Conservation (phyloP, 2,888 invertebrate genomes). For the Rotaria socialis region DNA sequence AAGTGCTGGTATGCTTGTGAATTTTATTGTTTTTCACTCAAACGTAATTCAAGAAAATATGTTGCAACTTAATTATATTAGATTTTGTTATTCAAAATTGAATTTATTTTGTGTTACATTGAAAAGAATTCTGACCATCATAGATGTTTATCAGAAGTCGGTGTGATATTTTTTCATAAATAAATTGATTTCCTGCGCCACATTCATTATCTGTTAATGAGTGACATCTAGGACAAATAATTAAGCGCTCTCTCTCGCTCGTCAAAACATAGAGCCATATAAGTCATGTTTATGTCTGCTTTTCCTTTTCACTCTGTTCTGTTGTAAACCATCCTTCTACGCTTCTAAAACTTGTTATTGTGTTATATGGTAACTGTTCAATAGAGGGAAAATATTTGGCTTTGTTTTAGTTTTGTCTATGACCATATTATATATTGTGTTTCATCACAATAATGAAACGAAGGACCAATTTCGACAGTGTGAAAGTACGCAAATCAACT, state of each 20-base stretch:
- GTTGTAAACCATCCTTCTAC: not conserved
- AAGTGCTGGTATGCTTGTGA: too few species aligned
- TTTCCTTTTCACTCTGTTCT: slow-evolving; percentile 2
- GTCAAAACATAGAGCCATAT: not conserved
- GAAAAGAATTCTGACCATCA: not conserved
- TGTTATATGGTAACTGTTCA: not conserved
- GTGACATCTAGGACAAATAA: not conserved
- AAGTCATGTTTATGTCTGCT: not conserved
- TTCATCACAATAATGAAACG: not conserved
- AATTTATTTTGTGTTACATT: too few species aligned
- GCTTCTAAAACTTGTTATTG: not conserved
- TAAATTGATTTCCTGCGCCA: not conserved
- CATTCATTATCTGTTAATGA: not conserved
- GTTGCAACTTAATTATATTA: too few species aligned
- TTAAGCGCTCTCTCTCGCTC: not conserved
- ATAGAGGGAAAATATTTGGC: not conserved
- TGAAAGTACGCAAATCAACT: slow-evolving; percentile 18
- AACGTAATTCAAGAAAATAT: too few species aligned
- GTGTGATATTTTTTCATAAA: not conserved
- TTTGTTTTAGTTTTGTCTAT: slow-evolving; percentile 8
- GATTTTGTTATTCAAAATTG: too few species aligned
- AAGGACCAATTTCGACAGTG: slow-evolving; percentile 16
- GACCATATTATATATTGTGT: slow-evolving; percentile 7
- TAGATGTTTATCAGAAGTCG: not conserved
- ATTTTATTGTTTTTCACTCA: too few species aligned